These are phyloP conservation scores for Meda fulgida DNA, from an alignment of 2,797 vertebrate genomes.

Conservation along the genomic window DNA sequence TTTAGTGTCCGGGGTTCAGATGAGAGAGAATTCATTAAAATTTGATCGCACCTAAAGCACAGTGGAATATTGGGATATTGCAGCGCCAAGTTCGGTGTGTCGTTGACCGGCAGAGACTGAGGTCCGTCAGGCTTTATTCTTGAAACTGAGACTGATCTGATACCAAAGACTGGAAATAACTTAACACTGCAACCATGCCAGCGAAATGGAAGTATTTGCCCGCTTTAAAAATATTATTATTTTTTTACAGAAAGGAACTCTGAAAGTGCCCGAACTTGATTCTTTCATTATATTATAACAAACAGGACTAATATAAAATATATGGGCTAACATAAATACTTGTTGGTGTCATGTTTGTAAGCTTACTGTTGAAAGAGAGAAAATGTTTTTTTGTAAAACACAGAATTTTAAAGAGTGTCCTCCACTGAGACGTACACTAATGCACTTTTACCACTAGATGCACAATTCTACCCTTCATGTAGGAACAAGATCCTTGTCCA, in stretches of 20 bases:
- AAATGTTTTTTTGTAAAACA: conserved; percentile 45
- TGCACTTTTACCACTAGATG: neutral
- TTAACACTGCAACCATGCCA: neutral
- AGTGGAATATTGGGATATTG: conserved; percentile 66
- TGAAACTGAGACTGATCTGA: conserved; percentile 31
- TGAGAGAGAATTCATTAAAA: conserved; percentile 70
- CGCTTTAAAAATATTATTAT: too few species aligned
- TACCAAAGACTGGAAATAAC: neutral
- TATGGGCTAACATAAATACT: neutral
- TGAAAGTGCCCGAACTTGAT: neutral
- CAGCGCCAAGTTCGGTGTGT: conserved; percentile 34
- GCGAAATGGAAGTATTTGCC: neutral
- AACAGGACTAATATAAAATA: neutral
- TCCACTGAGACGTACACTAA: neutral
- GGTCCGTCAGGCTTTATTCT: conserved; percentile 36
- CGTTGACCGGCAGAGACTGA: conserved; percentile 56
- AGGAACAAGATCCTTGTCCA: conserved; percentile 22
- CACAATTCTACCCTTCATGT: conserved; percentile 2
- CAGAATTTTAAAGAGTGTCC: conserved; percentile 47
- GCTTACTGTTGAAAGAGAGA: conserved; percentile 69
- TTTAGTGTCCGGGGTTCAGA: conserved; percentile 62
- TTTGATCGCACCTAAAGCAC: conserved; percentile 72
- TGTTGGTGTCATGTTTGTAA: conserved; percentile 56
- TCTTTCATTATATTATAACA: neutral
- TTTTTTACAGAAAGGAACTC: neutral